Evolutionary conservation across 2,888 invertebrate genomes (phyloP).

Genomic region (Parnassius glacialis): DNA sequence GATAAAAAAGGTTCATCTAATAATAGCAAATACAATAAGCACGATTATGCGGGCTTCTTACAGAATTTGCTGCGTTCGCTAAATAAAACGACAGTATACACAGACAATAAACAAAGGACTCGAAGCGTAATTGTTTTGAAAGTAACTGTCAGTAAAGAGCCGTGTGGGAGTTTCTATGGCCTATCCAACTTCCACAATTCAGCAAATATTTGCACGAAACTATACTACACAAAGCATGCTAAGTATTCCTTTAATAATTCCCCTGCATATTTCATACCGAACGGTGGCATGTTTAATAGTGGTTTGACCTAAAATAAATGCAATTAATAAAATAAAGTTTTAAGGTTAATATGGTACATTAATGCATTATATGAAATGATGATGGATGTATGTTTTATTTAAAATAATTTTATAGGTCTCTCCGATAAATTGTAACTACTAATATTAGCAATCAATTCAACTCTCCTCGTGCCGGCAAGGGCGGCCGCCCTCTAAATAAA

Average conservation of each 20-base stretch:
- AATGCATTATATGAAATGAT: no score
- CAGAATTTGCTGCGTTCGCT: conserved; percentile 10
- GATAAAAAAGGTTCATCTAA: not conserved
- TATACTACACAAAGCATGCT: conserved; percentile 41
- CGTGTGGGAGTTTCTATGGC: conserved; percentile 54
- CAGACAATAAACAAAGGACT: conserved; percentile 40
- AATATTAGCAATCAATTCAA: no score
- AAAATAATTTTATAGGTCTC: no score
- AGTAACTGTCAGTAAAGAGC: conserved; percentile 56
- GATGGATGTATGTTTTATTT: no score
- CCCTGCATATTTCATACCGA: conserved; percentile 31
- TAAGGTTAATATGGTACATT: no score
- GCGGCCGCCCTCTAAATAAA: no score
- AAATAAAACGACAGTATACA: conserved; percentile 32
- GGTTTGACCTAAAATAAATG: conserved; percentile 48
- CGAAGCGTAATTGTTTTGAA: conserved; percentile 60
- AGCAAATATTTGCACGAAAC: conserved; percentile 58
- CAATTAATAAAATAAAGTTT: conserved; percentile 15
- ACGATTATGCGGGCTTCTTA: conserved; percentile 12
- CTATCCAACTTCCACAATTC: conserved; percentile 54
- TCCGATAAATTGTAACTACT: no score
- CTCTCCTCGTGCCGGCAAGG: no score
- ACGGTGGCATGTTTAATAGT: conserved; percentile 44
- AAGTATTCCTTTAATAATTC: conserved; percentile 42
- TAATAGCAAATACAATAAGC: conserved; percentile 8